phyloP scores from a whole-genome alignment of 2,113 vertebrate genomes.

The Ciconia maguari region DNA sequence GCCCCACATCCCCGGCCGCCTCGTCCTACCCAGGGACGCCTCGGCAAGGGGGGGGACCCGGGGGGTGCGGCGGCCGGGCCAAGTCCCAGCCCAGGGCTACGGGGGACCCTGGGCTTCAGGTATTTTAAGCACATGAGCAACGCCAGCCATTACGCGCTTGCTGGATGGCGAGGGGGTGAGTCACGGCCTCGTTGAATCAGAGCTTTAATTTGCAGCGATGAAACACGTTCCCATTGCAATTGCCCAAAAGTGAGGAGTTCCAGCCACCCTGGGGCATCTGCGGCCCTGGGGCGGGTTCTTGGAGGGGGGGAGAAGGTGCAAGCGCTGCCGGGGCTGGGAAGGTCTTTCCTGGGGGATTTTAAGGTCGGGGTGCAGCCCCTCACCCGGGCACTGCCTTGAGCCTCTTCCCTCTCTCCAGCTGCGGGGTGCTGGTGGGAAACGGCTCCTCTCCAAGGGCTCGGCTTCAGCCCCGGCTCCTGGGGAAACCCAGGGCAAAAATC shows the following conservation, averaged over 20 bases:
- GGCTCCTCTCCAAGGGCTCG: rapidly evolving
- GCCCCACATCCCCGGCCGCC: background rate
- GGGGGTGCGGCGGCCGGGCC: background rate
- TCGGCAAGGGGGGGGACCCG: background rate
- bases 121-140: background rate
- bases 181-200: background rate
- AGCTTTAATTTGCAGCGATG: background rate
- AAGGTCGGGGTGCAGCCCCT: background rate
- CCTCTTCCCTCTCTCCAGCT: too few relatives aligned
- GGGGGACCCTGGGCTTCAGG: background rate
- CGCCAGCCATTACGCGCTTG: rapidly evolving
- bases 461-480: background rate
- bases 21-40: background rate
- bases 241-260: background rate
- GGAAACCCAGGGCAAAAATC: background rate
- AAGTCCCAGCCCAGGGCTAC: rapidly evolving
- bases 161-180: background rate
- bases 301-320: background rate
- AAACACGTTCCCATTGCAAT: background rate
- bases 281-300: rapidly evolving
- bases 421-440: background rate
- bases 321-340: rapidly evolving
- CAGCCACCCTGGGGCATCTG: background rate
- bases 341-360: background rate
- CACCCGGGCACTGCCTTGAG: background rate